Base-by-base conservation (phyloP, 1,140 invertebrate genomes). In the Chionoecetes opilio region DNA sequence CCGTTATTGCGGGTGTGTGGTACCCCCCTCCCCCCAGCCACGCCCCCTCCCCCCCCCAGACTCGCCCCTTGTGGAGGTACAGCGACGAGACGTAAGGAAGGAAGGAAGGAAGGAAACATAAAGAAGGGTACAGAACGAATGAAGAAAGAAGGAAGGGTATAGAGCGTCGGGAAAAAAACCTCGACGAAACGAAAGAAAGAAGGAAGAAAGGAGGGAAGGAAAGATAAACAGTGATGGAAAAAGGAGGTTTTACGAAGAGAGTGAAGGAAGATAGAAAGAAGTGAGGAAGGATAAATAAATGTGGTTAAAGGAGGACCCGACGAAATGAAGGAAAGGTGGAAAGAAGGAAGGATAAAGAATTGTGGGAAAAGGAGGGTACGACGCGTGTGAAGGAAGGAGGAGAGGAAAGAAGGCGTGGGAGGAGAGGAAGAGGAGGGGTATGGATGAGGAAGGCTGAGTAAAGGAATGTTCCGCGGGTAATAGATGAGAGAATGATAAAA, bases 401-500 rank as follows among this genome's bases (percentile, higher is more conserved):
- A 85, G 14, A 87, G 21, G 85, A 26, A 87, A 31, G 37, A 87
- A 38, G 85, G 21, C 21, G 63, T n/a, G 11, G 63, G 63, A n/a
- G 6, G 63, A n/a, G 21, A 75, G 21, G 63, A 21, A 21, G n/a
- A 75, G 63, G 63, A n/a, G n/a, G 63, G 21, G 11, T n/a, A 46
- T 46, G 41, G 14, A 46, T 5, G 41, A 14, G 14, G 14, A 21
- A 75, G n/a, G 63, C n/a, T 75, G 63, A 75, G 63, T 75, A n/a
- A 75, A 75, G 63, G 6, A 26, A 75, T 75, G 21, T 75, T 75
- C 63, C n/a, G 8, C 63, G 63, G 6, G 63, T 26, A 75, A n/a
- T n/a, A 75, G n/a, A 75, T 75, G 63, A 75, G 63, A 5, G 63
- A 75, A n/a, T 75, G 63, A 75, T 75, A 26, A 75, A 75, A 75